Evolutionary conservation across 2,113 vertebrate species (phyloP), one percentile per base, ranked within the genome.

Genomic region (Silurus glanis): DNA sequence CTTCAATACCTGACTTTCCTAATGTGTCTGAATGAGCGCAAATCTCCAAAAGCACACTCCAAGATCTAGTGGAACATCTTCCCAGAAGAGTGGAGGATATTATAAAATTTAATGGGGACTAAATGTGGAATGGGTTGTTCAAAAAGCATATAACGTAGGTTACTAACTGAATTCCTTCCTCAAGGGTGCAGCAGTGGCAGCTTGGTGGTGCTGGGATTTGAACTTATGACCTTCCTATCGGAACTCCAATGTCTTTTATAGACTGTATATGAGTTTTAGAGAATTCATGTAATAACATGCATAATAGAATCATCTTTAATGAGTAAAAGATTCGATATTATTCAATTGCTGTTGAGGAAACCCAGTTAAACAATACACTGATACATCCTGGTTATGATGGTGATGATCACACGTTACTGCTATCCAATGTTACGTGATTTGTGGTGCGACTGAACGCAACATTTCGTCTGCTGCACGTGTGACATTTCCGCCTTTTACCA

Each of bases 391-490:
- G 16, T 74, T n/a, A 59, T 64, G 25, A 3, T n/a, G 25, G n/a
- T 21, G 23, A n/a, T 76, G 37, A 19, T 45, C 67, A 51, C 45
- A 53, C 72, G 28, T 56, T 17, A 28, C 76, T 58, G 2, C 25
- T 45, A 59, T 59, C 1, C 17, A 58, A 79, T n/a, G 19, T n/a
- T 55, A 72, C 71, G 21, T 53, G 61, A 76, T 59, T 28, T 69
- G 61, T 13, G 25, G 53, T 45, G 78, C 51, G 66, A 58, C 16
- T 0, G 61, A 71, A 76, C 9, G 62, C 13, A 67, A 66, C 69
- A 82, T 45, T 86, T 88, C 25, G 66, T 83, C 61, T 66, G 16
- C 72, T 78, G 45, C n/a, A 28, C 55, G 80, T 83, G 55, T 74
- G 81, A 80, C 81, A 83, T 83, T 74, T 86, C 55, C 53, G 71